Evolutionary conservation across 2,797 vertebrate genomes (phyloP).

Genomic region (Cetoscarus ocellatus): DNA sequence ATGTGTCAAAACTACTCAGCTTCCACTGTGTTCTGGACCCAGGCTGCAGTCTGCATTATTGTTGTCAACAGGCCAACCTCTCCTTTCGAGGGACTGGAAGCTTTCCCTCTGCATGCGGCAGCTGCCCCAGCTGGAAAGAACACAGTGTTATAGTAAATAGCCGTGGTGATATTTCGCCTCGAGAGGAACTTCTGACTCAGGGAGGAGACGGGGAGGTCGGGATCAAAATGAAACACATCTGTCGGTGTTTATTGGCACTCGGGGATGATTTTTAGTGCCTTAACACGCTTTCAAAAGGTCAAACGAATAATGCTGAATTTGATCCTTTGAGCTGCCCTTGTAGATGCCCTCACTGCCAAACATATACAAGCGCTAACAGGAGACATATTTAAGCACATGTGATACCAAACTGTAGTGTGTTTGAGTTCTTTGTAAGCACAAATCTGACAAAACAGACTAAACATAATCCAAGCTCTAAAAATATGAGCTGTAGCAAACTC

Average conservation of each 20-base stretch:
- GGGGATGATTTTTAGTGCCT: slow-evolving; percentile 18
- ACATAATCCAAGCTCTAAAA: slow-evolving; percentile 74
- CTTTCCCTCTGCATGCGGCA: slow-evolving; percentile 54
- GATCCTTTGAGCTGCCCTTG: neutral
- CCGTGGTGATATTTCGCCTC: slow-evolving; percentile 48
- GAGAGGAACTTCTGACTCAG: slow-evolving; percentile 54
- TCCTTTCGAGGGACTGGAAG: slow-evolving; percentile 73
- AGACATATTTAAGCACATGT: slow-evolving; percentile 77
- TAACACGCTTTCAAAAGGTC: slow-evolving; percentile 10
- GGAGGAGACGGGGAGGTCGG: slow-evolving; percentile 20
- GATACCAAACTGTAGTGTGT: slow-evolving; percentile 58
- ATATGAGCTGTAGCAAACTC: slow-evolving; percentile 61
- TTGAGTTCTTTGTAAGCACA: slow-evolving; percentile 46
- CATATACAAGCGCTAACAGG: slow-evolving; percentile 72
- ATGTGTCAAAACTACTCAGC: neutral
- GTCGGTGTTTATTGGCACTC: slow-evolving; percentile 42
- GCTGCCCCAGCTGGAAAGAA: slow-evolving; percentile 64
- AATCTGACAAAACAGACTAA: slow-evolving; percentile 85
- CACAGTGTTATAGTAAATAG: slow-evolving; percentile 62
- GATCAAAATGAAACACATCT: slow-evolving; percentile 40
- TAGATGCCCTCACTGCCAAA: slow-evolving; percentile 45
- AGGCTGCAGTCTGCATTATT: slow-evolving; percentile 35
- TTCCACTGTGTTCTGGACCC: slow-evolving; percentile 4
- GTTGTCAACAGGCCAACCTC: slow-evolving; percentile 67
- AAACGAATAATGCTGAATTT: slow-evolving; percentile 7